Conservation (phyloP, 2,888 invertebrate species). For the Acanthoscelides obtectus region DNA sequence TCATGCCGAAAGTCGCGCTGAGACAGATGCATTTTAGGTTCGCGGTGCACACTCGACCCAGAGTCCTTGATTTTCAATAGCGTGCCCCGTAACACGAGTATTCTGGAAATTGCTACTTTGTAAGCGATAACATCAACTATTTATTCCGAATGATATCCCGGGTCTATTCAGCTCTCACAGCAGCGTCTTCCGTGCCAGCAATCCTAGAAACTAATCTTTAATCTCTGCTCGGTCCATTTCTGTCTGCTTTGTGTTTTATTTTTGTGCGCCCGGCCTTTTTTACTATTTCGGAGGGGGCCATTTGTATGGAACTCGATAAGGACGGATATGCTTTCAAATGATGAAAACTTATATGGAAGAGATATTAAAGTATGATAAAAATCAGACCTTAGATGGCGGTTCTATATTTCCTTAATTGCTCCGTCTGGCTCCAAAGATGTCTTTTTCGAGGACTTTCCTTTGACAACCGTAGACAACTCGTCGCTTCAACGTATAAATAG, state of each 20-base stretch:
- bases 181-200: slow-evolving; percentile 20
- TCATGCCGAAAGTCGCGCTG: neutral
- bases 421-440: neutral
- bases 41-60: neutral
- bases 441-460: neutral
- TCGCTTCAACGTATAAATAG: no score
- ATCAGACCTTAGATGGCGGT: neutral
- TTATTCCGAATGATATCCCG: slow-evolving; percentile 41
- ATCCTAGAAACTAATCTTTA: slow-evolving; percentile 41
- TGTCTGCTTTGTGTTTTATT: slow-evolving; percentile 21
- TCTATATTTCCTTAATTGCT: neutral
- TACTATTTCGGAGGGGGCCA: neutral
- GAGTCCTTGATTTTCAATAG: slow-evolving; percentile 6
- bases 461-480: no score
- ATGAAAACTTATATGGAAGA: neutral
- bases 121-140: slow-evolving; percentile 42
- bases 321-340: neutral
- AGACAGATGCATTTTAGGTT: neutral
- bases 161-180: slow-evolving; percentile 24
- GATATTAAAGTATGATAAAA: neutral
- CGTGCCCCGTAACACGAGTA: slow-evolving; percentile 27
- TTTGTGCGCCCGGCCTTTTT: slow-evolving; percentile 2
- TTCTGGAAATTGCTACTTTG: slow-evolving; percentile 41
- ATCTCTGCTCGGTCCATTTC: slow-evolving; percentile 25
- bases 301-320: neutral